Conservation (phyloP, 2,113 vertebrate species). For the Pteronura brasiliensis region DNA sequence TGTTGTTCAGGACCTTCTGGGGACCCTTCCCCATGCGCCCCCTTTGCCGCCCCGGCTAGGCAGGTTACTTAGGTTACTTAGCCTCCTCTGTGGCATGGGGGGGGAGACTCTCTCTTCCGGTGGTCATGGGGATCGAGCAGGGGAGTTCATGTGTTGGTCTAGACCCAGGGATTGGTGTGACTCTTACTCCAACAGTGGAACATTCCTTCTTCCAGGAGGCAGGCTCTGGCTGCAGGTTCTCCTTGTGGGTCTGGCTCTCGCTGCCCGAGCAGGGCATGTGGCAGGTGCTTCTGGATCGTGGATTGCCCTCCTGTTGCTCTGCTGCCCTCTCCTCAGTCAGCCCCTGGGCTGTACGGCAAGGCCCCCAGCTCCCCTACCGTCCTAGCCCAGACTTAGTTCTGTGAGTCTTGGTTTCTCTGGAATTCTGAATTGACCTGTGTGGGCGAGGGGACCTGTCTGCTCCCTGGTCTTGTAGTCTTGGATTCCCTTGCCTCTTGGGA, state of each 20-base stretch:
- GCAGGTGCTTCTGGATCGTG: background rate
- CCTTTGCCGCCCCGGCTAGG: fast-evolving
- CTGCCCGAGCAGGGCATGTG: fast-evolving
- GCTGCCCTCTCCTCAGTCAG: background rate
- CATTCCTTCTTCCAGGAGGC: background rate
- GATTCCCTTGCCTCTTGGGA: background rate
- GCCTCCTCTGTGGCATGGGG: too few relatives aligned
- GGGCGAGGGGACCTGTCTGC: background rate
- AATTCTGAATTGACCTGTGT: background rate
- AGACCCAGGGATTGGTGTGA: background rate
- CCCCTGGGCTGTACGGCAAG: fast-evolving
- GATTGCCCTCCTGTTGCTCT: background rate
- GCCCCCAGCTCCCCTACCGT: too few relatives aligned
- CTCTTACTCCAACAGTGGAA: fast-evolving
- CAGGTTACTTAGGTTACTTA: fast-evolving
- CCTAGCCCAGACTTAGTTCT: too few relatives aligned
- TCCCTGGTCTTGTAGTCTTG: background rate
- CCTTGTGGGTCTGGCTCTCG: background rate
- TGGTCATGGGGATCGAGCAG: fast-evolving
- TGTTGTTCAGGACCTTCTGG: background rate
- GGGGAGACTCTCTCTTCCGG: fast-evolving
- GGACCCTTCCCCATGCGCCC: fast-evolving
- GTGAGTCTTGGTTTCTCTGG: background rate
- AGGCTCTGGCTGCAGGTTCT: too few relatives aligned
- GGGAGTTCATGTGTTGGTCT: background rate